A percentile compares a stretch with the other conserved stretches of the same genome.
Conservation (phyloP, 1,140 invertebrate genomes). For the Drosophila truncata region DNA sequence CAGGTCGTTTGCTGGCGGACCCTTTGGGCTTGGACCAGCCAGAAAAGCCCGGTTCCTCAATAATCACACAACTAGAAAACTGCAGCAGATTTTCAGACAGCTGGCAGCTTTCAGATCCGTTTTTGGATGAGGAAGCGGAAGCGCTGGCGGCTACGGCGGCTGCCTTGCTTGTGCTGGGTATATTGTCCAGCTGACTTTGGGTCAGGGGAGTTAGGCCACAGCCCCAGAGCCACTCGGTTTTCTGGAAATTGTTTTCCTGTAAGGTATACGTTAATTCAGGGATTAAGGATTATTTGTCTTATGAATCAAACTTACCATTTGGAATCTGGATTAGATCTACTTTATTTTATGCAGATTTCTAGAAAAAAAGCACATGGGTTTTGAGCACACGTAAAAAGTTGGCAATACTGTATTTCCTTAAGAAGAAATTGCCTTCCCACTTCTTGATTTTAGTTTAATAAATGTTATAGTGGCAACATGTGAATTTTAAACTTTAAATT, state of each 20-base stretch:
- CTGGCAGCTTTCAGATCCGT: too few species aligned
- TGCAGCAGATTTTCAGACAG: neutral
- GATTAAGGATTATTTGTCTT: neutral
- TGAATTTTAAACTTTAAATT: neutral
- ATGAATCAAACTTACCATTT: neutral
- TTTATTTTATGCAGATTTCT: neutral
- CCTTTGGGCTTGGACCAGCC: neutral
- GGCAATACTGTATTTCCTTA: too few species aligned
- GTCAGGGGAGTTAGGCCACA: neutral
- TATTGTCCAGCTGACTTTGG: neutral
- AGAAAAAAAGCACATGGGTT: neutral
- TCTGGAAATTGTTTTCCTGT: neutral
- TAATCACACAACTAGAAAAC: neutral
- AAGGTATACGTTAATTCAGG: neutral
- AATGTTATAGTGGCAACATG: rapidly evolving
- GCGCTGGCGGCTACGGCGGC: neutral
- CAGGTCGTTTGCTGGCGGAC: neutral
- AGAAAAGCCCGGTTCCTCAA: neutral
- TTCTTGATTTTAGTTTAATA: neutral
- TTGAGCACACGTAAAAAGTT: too few species aligned
- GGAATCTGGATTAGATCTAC: rapidly evolving
- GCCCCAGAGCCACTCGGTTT: neutral
- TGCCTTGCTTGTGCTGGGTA: neutral
- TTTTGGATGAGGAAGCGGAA: neutral
- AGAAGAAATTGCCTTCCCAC: too few species aligned